These are phyloP conservation scores for Drosophila seguyi DNA, from an alignment of 1,140 invertebrate species.

Conservation along the genomic window DNA sequence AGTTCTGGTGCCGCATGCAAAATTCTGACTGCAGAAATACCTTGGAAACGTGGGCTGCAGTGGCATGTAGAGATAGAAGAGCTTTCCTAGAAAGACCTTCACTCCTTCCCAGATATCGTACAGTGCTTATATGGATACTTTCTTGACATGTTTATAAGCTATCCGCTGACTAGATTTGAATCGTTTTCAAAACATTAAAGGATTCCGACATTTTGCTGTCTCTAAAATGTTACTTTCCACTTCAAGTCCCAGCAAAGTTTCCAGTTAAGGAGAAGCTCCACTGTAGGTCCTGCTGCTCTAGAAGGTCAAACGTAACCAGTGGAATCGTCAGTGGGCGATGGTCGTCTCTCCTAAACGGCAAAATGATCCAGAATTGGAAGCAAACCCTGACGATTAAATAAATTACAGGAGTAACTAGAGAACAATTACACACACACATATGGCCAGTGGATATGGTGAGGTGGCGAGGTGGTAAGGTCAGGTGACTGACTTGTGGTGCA, in stretches of 20 bases:
- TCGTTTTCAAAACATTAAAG: not conserved
- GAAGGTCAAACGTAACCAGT: constrained; percentile 32
- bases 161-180: not conserved
- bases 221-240: not conserved
- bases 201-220: not conserved
- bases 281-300: not conserved
- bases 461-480: constrained; percentile 1
- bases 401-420: constrained; percentile 45
- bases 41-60: constrained; percentile 27
- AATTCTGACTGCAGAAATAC: constrained; percentile 38
- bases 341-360: constrained; percentile 28
- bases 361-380: constrained; percentile 44
- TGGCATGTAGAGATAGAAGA: not conserved
- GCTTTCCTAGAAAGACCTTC: constrained; percentile 1
- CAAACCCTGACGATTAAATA: constrained; percentile 45
- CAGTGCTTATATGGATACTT: not conserved
- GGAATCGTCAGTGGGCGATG: constrained; percentile 10
- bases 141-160: not conserved
- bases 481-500: constrained; percentile 41
- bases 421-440: constrained; percentile 39
- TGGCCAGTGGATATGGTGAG: constrained; percentile 7
- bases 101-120: not conserved
- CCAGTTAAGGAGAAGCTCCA: not conserved
- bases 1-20: constrained; percentile 28
- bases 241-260: not conserved